Conservation (phyloP, 2,888 invertebrate genomes). For the Odontomyia ornata region DNA sequence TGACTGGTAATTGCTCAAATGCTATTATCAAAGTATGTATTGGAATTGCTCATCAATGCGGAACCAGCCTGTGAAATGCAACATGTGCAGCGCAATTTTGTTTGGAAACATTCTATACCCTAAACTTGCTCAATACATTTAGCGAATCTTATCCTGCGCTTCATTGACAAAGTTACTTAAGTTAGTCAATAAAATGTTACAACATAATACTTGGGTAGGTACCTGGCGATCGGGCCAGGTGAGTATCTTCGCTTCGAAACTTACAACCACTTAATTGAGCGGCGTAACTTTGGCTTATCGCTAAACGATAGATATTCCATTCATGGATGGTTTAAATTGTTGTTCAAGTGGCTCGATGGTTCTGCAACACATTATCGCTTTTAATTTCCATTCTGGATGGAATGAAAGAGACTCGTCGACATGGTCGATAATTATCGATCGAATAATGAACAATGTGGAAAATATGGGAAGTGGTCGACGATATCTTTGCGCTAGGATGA, state of each 20-base stretch:
- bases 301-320: conserved; percentile 21
- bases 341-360: conserved; percentile 10
- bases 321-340: conserved; percentile 32
- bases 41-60: conserved; percentile 9
- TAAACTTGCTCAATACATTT: background rate
- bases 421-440: conserved; percentile 26
- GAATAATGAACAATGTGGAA: conserved; percentile 32
- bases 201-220: conserved; percentile 23
- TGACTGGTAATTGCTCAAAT: background rate
- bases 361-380: conserved; percentile 33
- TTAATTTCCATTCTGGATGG: conserved; percentile 21
- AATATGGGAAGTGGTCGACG: conserved; percentile 18
- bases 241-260: conserved; percentile 1
- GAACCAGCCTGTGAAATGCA: background rate
- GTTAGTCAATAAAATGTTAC: conserved; percentile 32
- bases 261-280: conserved; percentile 21
- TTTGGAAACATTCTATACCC: background rate
- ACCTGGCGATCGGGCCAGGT: background rate
- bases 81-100: background rate
- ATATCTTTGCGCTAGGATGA: conserved; percentile 11
- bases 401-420: conserved; percentile 25
- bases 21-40: background rate
- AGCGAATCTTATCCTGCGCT: conserved; percentile 9
- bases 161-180: conserved; percentile 36
- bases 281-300: conserved; percentile 28